Conservation (phyloP, 2,888 invertebrate genomes). For the Pristionchus fissidentatus region DNA sequence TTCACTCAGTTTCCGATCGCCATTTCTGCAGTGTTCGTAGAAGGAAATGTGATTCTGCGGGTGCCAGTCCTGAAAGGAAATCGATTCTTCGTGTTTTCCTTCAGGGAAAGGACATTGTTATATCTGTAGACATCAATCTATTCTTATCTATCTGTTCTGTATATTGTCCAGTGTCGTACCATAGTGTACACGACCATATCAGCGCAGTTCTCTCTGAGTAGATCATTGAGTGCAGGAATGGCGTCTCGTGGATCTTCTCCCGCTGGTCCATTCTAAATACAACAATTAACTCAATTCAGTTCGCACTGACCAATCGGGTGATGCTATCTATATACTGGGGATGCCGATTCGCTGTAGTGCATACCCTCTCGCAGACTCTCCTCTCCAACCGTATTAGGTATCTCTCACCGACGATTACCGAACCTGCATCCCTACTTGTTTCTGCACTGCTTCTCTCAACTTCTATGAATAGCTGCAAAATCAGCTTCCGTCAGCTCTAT, state of each 20-base stretch:
- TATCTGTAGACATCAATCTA: too few relatives aligned
- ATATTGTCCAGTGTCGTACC: slow-evolving; percentile 43
- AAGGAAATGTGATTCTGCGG: slow-evolving; percentile 95
- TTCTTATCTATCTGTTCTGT: background rate
- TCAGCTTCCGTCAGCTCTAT: too few relatives aligned
- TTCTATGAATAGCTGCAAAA: too few relatives aligned
- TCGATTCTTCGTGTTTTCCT: background rate
- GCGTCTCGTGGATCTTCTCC: slow-evolving; percentile 70
- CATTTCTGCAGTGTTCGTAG: slow-evolving; percentile 84
- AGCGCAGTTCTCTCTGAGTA: slow-evolving; percentile 59
- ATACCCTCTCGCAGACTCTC: too few relatives aligned
- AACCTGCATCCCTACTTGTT: too few relatives aligned
- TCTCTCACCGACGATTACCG: too few relatives aligned
- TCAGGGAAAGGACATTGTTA: background rate
- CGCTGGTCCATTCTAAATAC: slow-evolving; percentile 67
- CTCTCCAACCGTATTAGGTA: too few relatives aligned
- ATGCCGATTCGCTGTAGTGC: too few relatives aligned
- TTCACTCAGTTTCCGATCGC: slow-evolving; percentile 64
- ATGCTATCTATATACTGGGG: too few relatives aligned
- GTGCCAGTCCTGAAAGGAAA: slow-evolving; percentile 86
- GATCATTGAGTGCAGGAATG: slow-evolving; percentile 64
- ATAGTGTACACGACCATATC: slow-evolving; percentile 83
- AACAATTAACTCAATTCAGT: too few relatives aligned
- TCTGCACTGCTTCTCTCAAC: too few relatives aligned
- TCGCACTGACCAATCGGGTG: too few relatives aligned